Base-by-base conservation (phyloP, 2,888 invertebrate species). In the Lithodes maja region DNA sequence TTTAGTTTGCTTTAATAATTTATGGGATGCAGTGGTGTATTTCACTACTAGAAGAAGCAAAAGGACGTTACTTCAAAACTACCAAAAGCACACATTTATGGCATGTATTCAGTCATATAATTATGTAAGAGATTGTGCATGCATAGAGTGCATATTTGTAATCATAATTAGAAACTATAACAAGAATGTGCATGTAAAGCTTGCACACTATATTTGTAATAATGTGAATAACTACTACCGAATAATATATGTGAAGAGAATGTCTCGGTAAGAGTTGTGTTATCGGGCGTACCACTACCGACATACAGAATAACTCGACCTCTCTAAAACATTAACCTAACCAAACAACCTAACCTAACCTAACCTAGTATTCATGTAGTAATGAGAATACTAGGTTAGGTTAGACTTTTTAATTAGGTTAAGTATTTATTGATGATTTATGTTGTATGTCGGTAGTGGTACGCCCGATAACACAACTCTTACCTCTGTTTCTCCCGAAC, bases 401-500 rank as follows among this genome's bases (percentile, higher is more conserved):
- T 33, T 33, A 33, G 33, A 33, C 33, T 33, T 33, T 33, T 33
- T 33, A 33, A 33, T 33, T 33, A 33, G 33, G 33, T 33, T 33
- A 33, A 33, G 33, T 33, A 33, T 33, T 33, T 33, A 33, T 33
- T 33, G 33, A 33, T 33, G 33, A 33, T 33, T 33, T 33, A 33
- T 33, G 33, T 33, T 33, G 33, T 33, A 33, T 33, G 33, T 33
- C 33, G 33, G 33, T 33, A 33, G 33, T 33, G 33, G 33, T 33
- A 33, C 0, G 33, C 33, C 33, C 33, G 33, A 33, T 33, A 33
- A 33, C 33, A 33, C 33, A 33, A 33, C 33, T 33, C 33, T 33
- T 33, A 33, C 33, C 33, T 78, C 53, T 54, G 54, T 53, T 52
- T 78, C 53, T 85, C 77, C 84, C 15, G 77, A 61, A 85, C 17